Evolutionary conservation across 1,140 invertebrate genomes (phyloP).

Genomic region (Acromyrmex echinatior): DNA sequence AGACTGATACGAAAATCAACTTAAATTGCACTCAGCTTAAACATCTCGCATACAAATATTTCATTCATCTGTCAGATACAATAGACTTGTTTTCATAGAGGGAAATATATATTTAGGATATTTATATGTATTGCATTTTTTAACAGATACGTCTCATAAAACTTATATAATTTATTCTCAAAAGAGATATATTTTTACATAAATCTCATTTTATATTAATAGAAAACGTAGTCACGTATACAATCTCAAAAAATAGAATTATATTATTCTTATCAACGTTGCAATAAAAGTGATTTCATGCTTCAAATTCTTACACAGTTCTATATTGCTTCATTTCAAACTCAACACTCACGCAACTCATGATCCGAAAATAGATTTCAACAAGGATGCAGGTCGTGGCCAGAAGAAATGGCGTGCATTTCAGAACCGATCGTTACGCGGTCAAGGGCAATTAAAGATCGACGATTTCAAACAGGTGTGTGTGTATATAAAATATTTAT

Average conservation of each 20-base stretch:
- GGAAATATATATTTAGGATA: not conserved
- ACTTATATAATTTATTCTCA: not conserved
- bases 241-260: not conserved
- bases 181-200: not conserved
- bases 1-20: constrained; percentile 9
- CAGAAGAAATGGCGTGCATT: constrained; percentile 8
- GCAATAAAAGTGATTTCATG: not conserved
- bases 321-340: not conserved
- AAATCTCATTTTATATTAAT: not conserved
- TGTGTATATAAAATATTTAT: not conserved
- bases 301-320: not conserved
- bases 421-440: constrained; percentile 3
- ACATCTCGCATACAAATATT: constrained; percentile 25
- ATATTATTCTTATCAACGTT: not conserved
- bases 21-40: constrained; percentile 28
- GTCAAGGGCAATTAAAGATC: constrained; percentile 43
- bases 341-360: constrained; percentile 13
- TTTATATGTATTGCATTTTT: not conserved
- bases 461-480: not conserved
- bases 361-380: constrained; percentile 30
- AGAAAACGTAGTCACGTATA: not conserved
- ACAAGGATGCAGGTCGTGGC: constrained; percentile 12
- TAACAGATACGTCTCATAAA: not conserved
- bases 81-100: not conserved
- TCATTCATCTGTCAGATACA: constrained; percentile 11